A percentile compares a stretch with the other conserved stretches of the same genome.
phyloP scores from a whole-genome alignment of 2,797 vertebrate species.

The Eurystomus glaucurus region DNA sequence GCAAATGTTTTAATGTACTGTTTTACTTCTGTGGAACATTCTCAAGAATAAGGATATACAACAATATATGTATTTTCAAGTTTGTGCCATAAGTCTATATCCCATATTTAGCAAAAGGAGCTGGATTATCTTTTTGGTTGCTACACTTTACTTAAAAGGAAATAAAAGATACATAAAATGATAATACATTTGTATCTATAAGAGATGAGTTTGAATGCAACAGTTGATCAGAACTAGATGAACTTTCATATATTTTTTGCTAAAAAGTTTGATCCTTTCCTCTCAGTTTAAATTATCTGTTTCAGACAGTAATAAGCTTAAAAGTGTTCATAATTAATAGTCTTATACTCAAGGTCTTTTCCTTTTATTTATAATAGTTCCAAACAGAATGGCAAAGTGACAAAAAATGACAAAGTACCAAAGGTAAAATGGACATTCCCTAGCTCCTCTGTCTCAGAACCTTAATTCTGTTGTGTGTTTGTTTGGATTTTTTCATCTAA shows the following conservation, averaged over 20 bases:
- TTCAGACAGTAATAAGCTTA: not conserved
- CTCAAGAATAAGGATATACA: no score
- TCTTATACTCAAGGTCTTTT: not conserved
- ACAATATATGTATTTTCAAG: no score
- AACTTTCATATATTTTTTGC: not conserved
- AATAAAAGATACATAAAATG: no score
- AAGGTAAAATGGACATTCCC: not conserved
- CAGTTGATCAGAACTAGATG: not conserved
- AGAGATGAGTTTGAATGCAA: not conserved
- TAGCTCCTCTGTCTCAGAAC: not conserved
- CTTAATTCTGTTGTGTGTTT: not conserved
- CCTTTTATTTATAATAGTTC: not conserved
- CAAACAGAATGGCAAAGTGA: not conserved
- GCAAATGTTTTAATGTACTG: no score
- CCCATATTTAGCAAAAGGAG: no score
- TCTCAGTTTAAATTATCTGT: no score
- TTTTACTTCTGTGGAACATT: no score
- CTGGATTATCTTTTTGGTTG: no score
- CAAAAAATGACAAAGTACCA: not conserved
- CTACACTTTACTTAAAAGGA: no score
- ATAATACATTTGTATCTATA: not conserved
- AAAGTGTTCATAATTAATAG: not conserved
- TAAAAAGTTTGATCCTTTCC: not conserved
- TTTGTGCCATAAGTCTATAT: no score
- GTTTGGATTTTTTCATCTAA: not conserved